Evolutionary conservation across 1,140 invertebrate genomes (phyloP).

Genomic region (Cydia fagiglandana): DNA sequence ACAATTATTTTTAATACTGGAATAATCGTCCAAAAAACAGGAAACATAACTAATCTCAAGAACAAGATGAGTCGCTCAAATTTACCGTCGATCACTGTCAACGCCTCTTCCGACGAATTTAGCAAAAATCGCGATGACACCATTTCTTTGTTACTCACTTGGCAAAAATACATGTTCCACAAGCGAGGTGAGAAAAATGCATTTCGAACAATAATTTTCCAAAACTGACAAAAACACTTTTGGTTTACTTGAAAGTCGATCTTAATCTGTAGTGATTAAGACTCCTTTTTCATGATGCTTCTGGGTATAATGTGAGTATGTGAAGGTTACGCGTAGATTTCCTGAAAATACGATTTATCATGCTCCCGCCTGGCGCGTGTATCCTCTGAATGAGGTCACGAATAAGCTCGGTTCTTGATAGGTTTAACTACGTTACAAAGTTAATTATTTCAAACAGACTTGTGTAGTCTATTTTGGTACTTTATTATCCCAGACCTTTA

Average conservation of each 20-base stretch:
- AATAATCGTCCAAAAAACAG: not conserved
- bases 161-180: not conserved
- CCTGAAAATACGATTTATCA: conserved; percentile 16
- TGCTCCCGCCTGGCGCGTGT: conserved; percentile 1
- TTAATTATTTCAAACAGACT: not conserved
- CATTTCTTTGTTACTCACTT: conserved; percentile 11
- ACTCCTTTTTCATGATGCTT: not conserved
- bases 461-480: not conserved
- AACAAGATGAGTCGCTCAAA: not conserved
- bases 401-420: not conserved
- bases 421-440: not conserved
- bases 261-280: not conserved
- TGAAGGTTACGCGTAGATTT: not conserved
- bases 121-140: not conserved
- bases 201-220: not conserved
- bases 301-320: not conserved
- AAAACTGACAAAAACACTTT: not conserved
- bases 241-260: not conserved
- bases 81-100: conserved; percentile 37
- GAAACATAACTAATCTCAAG: not conserved
- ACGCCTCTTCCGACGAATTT: conserved; percentile 25
- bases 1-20: not conserved
- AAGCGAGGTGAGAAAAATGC: not conserved
- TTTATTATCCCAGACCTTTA: not conserved
- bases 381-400: conserved; percentile 25